Evolutionary conservation across 2,797 vertebrate species (phyloP).

Genomic region (Xiphophorus birchmanni): DNA sequence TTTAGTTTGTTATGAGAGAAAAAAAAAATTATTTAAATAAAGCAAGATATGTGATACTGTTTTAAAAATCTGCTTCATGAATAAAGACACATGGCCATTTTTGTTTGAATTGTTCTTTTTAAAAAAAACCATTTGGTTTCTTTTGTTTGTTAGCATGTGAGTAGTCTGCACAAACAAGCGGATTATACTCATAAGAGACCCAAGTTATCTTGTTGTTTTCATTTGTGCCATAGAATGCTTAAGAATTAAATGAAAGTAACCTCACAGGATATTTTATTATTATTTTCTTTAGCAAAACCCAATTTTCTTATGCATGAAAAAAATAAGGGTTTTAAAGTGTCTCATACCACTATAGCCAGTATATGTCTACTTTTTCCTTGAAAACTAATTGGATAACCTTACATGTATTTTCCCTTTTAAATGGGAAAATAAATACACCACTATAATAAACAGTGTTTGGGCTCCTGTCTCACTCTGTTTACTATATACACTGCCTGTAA

Average conservation of each 20-base stretch:
- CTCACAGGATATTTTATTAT: too few relatives aligned
- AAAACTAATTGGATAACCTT: constrained; percentile 8
- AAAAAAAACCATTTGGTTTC: not conserved
- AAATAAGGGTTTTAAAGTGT: constrained; percentile 2
- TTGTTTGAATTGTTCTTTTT: not conserved
- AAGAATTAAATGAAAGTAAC: constrained; percentile 2
- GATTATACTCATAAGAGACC: not conserved
- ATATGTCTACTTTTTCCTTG: not conserved
- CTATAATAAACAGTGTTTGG: not conserved
- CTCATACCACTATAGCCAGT: not conserved
- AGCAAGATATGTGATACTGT: not conserved
- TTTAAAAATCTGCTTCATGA: not conserved
- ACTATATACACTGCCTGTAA: not conserved
- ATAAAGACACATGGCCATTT: not conserved
- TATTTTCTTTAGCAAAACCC: constrained; percentile 4
- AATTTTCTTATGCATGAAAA: constrained; percentile 7
- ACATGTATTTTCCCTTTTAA: not conserved
- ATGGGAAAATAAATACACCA: not conserved
- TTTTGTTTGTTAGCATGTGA: not conserved
- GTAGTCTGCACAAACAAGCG: not conserved
- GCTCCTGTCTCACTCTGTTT: not conserved
- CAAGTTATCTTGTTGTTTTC: not conserved
- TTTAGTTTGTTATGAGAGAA: not conserved
- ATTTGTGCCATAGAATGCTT: not conserved
- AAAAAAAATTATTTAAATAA: not conserved